Evolutionary conservation across 1,140 invertebrate species (phyloP), one percentile per base, ranked within the genome.

Genomic region (Megalopta genalis): DNA sequence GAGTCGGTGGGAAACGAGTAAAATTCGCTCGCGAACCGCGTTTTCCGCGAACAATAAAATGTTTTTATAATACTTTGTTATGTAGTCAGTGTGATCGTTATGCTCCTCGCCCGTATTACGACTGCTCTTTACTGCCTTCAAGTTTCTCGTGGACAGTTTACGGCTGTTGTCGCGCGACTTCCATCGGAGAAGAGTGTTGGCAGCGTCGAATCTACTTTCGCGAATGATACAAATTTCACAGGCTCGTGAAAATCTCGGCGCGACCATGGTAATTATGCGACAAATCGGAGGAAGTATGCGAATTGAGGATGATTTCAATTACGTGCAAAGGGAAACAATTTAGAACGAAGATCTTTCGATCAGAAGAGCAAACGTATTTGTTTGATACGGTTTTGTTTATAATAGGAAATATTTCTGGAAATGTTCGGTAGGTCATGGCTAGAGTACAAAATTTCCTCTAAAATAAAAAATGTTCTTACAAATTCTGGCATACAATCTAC

Each of bases 11-110:
- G 70, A 67, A 84, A 85, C 54, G 72, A 62, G 57, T 74, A 64
- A 75, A 73, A 69, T 76, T 54, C 62, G 64, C 14, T 59, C 57
- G 42, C 32, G 37, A 27, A 64, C 1, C 25, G 18, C 87, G 82
- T 86, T 87, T 90, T 89, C 71, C 84, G 72, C 54, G 80, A 75
- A 87, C 87, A 86, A 91, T 91, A 92, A 92, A 90, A 90, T 87
- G 86, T 80, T 89, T 92, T 91, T 90, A 90, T 87, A 88, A 89
- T 89, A 88, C 86, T 90, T 89, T 90, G 87, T 88, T 87, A 78
- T 59, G 77, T 78, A 72, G 69, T 69, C 72, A 54, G 77, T 39
- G 65, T 74, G 42, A 70, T 86, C 67, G 88, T 88, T 88, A 88
- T 84, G 85, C 77, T 84, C 77, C 80, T 84, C 77, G 70, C 78